Base-by-base conservation (phyloP, 1,140 invertebrate species). In the Drosophila biarmipes region DNA sequence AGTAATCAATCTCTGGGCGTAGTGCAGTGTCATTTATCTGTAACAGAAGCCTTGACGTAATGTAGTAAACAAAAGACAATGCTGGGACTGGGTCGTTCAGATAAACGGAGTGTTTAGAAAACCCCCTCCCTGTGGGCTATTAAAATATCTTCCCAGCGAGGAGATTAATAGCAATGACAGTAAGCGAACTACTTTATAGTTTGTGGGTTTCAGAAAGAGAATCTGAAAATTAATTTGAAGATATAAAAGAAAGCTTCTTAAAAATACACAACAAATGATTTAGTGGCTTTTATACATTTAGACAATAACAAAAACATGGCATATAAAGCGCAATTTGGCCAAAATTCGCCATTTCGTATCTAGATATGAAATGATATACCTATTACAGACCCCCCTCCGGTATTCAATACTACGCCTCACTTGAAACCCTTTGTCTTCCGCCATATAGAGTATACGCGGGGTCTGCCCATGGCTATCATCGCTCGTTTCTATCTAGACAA, bases 391-490 rank as follows among this genome's bases (percentile, higher is more conserved):
- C 55, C 29, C 11, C 24, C 8, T 35, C 3, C 12, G 12, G 6
- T 10, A 24, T 17, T 17, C 0, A 17, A 6, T 14, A 29, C 57
- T 24, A 40, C 57, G 45, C 7, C 24, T 19, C 62, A 24, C n/a
- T 43, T 19, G 1, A n/a, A 29, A 35, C 45, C 38, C 56, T 63
- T 78, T 85, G 67, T 58, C 64, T 54, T 38, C 1, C 21, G 11
- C 35, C 72, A 86, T 86, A 85, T 80, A 66, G 58, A 40, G 69
- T 42, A 85, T 86, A 86, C 78, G 81, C 82, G 58, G 57, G 49
- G 69, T 87, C 52, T 66, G 82, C 68, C 66, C 81, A 49, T 35
- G 53, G 56, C 82, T 87, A 86, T 86, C 82, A 37, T 72, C 46
- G 77, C 42, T 57, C 35, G 34, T 19, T 78, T 78, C 64, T 73